Evolutionary conservation across 2,113 vertebrate genomes (phyloP), one percentile per base, ranked within the genome.

Genomic region (Forbesichthys papilliferus): DNA sequence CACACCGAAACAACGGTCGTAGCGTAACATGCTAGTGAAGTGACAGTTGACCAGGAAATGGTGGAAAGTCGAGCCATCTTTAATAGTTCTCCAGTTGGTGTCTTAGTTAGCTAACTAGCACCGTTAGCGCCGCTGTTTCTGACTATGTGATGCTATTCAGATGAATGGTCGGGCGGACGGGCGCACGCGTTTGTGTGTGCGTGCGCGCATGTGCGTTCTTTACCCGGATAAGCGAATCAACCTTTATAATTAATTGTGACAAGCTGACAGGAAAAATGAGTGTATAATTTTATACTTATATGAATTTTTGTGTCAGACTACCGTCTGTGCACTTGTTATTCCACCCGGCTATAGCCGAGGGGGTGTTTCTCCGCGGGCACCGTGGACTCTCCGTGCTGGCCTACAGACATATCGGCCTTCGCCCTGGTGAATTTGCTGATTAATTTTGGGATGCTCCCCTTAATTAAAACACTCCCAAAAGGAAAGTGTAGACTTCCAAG

Each of bases 221-320:
- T 93, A 92, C 93, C 94, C 92, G 90, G 94, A 95, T 94, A 93
- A 96, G 90, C 95, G 78, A 98, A 95, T 96, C 94, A 96, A 95
- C 95, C 97, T 98, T 98, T 96, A 93, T 98, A 96, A 99, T 98
- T 95, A 90, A 95, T 95, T 94, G 92, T 96, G 98, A 98, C 98
- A 98, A 96, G 96, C 96, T 98, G 96, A 98, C 97, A 98, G 93
- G 91, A 85, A 97, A 98, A 98, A 98, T 98, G 93, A 98, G 95
- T 94, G 95, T 95, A 95, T 94, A 94, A 94, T 95, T 91, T 92
- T 95, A 95, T 94, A 94, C 92, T 91, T 96, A 94, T 95, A 94
- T 95, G 94, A 95, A 98, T 99, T 96, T 98, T 97, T 98, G 94
- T 99, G 97, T 98, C 96, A 98, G 90, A 94, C 92, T 88, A 86